A percentile compares a stretch with the other conserved stretches of the same genome.
Evolutionary conservation across 1,140 invertebrate genomes (phyloP).

Genomic region (Hydropsyche tenuis): DNA sequence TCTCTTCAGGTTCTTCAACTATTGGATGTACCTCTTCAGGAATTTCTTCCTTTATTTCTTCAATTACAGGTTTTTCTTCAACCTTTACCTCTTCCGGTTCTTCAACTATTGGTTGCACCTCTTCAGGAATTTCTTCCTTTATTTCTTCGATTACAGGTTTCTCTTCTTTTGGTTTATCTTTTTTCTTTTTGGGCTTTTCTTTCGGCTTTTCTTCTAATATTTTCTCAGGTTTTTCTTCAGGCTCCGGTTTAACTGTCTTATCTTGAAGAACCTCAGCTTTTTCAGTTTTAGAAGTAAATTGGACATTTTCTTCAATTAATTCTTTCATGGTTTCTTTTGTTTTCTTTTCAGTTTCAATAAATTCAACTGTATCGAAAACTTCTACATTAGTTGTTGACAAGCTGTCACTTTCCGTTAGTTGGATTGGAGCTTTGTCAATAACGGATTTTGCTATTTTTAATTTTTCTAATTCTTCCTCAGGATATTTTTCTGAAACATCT

Average conservation of each 20-base stretch:
- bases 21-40: no score
- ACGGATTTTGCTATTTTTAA: conserved; percentile 14
- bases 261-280: not conserved
- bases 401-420: conserved; percentile 26
- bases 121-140: conserved; percentile 31
- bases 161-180: conserved; percentile 2
- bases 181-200: not conserved
- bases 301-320: conserved; percentile 32
- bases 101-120: conserved; percentile 1
- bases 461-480: conserved; percentile 24
- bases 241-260: not conserved
- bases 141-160: conserved; percentile 19
- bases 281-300: conserved; percentile 13
- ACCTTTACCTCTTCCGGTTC: conserved; percentile 32
- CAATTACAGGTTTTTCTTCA: no score
- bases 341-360: conserved; percentile 15
- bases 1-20: conserved; percentile 23
- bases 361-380: conserved; percentile 24
- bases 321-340: conserved; percentile 11
- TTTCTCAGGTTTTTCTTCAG: conserved; percentile 42
- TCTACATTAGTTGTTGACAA: conserved; percentile 31
- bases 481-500: conserved; percentile 8
- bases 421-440: conserved; percentile 7
- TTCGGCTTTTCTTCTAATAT: conserved; percentile 1
- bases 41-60: conserved; percentile 38